Percentiles rank a stretch among this genome's conserved stretches.
phyloP scores from a whole-genome alignment of 2,113 vertebrate genomes.

The Pseudolaguvia tuberculata region DNA sequence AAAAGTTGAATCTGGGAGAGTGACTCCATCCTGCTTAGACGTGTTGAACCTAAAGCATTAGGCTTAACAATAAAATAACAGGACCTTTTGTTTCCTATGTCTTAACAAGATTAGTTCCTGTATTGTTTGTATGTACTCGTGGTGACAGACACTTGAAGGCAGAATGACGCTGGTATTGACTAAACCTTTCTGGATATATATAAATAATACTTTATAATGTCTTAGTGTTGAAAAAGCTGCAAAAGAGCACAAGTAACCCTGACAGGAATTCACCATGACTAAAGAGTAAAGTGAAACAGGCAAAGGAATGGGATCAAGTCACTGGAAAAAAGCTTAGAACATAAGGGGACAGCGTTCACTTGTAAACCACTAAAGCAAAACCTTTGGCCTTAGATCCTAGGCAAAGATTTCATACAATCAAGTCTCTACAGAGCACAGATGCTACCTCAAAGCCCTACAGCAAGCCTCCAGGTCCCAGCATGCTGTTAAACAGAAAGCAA shows the following conservation, averaged over 20 bases:
- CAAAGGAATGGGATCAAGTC: neutral
- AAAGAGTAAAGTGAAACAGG: neutral
- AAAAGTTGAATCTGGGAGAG: constrained; percentile 6
- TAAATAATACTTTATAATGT: neutral
- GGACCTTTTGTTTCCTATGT: constrained; percentile 23
- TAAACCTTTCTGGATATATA: neutral
- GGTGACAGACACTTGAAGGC: constrained; percentile 17
- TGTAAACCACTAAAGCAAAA: constrained; percentile 24
- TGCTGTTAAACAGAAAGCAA: constrained; percentile 29
- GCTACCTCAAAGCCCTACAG: constrained; percentile 34
- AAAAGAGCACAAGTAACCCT: neutral
- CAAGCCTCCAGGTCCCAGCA: constrained; percentile 33
- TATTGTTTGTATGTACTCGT: neutral
- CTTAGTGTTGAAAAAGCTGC: neutral
- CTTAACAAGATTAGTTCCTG: constrained; percentile 27
- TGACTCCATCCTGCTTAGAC: neutral
- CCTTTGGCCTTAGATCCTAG: constrained; percentile 13
- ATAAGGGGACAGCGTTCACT: constrained; percentile 11
- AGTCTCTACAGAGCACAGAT: constrained; percentile 31
- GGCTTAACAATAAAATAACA: constrained; percentile 10
- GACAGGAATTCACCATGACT: neutral
- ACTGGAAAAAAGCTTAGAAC: constrained; percentile 2
- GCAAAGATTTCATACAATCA: constrained; percentile 35
- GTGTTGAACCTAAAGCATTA: neutral
- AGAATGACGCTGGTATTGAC: constrained; percentile 14